These are phyloP conservation scores for Saccostrea echinata DNA, from an alignment of 1,140 invertebrate genomes.

Conservation along the genomic window DNA sequence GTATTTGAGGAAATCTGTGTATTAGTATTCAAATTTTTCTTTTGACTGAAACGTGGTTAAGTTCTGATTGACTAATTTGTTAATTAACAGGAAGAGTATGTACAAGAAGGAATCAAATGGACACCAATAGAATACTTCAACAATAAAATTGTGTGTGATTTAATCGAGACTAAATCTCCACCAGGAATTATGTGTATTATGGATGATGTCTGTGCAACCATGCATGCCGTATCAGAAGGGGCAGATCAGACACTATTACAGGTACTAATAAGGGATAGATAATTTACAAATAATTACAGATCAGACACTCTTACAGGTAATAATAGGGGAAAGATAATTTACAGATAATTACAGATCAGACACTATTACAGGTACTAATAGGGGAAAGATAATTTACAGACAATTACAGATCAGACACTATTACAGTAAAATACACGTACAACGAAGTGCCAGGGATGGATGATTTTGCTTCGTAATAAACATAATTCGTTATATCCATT, in stretches of 20 bases:
- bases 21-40: too few relatives aligned
- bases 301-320: conserved; percentile 79
- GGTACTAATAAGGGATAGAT: conserved; percentile 56
- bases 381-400: neutral
- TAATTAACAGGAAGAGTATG: conserved; percentile 85
- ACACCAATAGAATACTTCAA: conserved; percentile 89
- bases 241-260: conserved; percentile 82
- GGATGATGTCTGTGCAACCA: conserved; percentile 88
- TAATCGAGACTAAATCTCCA: conserved; percentile 83
- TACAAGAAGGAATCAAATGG: conserved; percentile 88
- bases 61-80: neutral
- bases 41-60: too few relatives aligned
- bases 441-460: too few relatives aligned
- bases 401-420: conserved; percentile 83
- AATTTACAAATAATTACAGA: conserved; percentile 79
- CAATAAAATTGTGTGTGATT: conserved; percentile 88
- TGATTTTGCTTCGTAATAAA: too few relatives aligned
- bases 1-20: too few relatives aligned
- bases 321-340: neutral
- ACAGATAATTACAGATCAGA: conserved; percentile 81
- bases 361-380: conserved; percentile 74
- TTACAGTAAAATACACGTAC: too few relatives aligned
- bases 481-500: too few relatives aligned
- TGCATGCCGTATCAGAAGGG: conserved; percentile 86
- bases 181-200: conserved; percentile 84